These are phyloP conservation scores for Sebastes hubbsi DNA, from an alignment of 2,797 vertebrate species.

Conservation along the genomic window DNA sequence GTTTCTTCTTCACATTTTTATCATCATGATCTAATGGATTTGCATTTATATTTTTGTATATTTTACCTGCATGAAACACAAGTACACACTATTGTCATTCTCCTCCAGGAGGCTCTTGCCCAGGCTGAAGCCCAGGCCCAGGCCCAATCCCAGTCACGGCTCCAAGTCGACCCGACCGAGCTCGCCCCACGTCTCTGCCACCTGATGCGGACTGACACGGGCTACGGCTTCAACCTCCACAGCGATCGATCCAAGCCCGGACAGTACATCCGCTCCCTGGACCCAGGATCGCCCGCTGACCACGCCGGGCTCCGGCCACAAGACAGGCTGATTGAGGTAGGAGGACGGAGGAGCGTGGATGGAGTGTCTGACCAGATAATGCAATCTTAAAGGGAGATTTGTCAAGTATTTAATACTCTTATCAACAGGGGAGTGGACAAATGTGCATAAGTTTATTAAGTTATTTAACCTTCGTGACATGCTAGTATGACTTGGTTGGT, in stretches of 20 bases:
- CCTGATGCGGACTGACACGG: conserved; percentile 86
- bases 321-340: conserved; percentile 94
- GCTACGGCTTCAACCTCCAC: conserved; percentile 98
- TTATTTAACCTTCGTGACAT: too few relatives aligned
- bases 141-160: conserved; percentile 15
- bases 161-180: conserved; percentile 75
- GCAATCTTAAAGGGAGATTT: too few relatives aligned
- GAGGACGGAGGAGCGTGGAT: background rate
- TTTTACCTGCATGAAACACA: background rate
- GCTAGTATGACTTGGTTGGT: too few relatives aligned
- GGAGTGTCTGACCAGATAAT: background rate
- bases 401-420: too few relatives aligned
- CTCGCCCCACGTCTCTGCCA: conserved; percentile 91
- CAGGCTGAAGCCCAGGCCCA: conserved; percentile 40
- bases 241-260: conserved; percentile 93
- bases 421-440: too few relatives aligned
- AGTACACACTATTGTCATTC: background rate
- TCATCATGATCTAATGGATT: background rate
- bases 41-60: background rate
- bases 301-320: conserved; percentile 90
- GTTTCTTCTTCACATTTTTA: background rate
- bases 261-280: conserved; percentile 95
- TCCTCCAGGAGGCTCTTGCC: conserved; percentile 63
- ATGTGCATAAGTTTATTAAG: too few relatives aligned
- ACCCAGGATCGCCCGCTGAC: conserved; percentile 89